Evolutionary conservation across 2,797 vertebrate genomes (phyloP).

Genomic region (Bradypodion pumilum): DNA sequence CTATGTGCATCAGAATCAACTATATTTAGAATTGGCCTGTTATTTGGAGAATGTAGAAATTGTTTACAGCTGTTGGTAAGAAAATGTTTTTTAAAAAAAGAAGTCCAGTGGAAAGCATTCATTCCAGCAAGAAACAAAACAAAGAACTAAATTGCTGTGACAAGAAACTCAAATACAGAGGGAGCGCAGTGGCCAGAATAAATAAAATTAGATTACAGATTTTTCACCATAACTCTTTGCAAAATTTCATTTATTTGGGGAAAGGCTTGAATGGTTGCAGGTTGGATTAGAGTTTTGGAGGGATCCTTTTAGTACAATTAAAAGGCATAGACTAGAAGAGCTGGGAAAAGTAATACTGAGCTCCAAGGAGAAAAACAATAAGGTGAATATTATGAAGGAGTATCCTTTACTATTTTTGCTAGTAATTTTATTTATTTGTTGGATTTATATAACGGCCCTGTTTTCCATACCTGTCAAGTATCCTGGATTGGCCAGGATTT

Average conservation of each 20-base stretch:
- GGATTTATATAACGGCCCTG: no score
- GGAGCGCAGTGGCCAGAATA: neutral
- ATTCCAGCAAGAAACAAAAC: neutral
- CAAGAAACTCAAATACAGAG: neutral
- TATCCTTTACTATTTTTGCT: neutral
- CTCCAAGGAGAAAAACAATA: no score
- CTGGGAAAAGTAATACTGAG: neutral
- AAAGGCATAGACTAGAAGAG: neutral
- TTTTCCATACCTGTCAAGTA: no score
- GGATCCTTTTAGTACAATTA: neutral
- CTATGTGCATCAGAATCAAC: neutral
- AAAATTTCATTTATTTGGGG: neutral
- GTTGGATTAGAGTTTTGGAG: neutral
- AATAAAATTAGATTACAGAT: neutral
- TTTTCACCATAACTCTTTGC: neutral
- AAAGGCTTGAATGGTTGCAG: no score
- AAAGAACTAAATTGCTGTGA: neutral
- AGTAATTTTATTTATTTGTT: no score
- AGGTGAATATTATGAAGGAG: no score
- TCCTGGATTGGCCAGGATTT: no score
- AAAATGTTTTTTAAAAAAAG: neutral
- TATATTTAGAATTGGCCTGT: neutral
- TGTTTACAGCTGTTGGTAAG: neutral
- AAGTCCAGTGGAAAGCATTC: neutral
- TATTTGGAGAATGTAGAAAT: neutral